These are phyloP conservation scores for Rhinopomastus cyanomelas DNA, from an alignment of 2,113 vertebrate species.

Conservation along the genomic window DNA sequence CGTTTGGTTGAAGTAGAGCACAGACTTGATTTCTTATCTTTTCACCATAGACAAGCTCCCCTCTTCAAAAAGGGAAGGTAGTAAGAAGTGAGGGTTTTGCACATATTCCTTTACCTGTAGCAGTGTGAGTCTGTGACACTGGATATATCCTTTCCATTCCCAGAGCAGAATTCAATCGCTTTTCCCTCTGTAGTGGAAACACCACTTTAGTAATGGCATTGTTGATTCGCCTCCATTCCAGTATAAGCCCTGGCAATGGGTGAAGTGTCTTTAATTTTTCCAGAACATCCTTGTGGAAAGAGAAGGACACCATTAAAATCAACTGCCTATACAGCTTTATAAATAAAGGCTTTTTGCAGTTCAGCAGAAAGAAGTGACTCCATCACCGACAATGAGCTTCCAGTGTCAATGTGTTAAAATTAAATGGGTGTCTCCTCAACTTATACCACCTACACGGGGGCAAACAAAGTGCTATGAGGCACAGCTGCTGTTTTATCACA, in stretches of 20 bases:
- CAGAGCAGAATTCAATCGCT: conserved; percentile 76
- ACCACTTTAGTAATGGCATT: conserved; percentile 95
- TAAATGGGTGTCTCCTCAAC: neutral
- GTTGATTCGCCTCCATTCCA: conserved; percentile 96
- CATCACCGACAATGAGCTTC: neutral
- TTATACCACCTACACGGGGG: neutral
- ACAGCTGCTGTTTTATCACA: neutral
- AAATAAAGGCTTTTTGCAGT: neutral
- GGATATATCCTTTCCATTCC: conserved; percentile 94
- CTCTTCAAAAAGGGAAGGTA: neutral
- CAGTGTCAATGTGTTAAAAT: conserved; percentile 4
- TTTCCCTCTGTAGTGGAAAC: conserved; percentile 92
- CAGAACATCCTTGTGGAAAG: conserved; percentile 83
- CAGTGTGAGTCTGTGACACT: conserved; percentile 89
- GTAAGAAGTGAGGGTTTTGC: neutral
- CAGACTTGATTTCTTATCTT: neutral
- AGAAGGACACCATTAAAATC: conserved; percentile 20
- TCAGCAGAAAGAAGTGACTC: neutral
- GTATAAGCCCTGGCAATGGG: conserved; percentile 87
- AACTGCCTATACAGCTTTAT: conserved; percentile 6
- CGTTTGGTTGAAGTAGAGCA: neutral
- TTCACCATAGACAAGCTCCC: neutral
- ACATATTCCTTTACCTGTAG: conserved; percentile 83
- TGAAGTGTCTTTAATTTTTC: conserved; percentile 90
- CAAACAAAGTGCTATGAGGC: neutral